Percentiles rank a stretch among this genome's conserved stretches.
Conservation (phyloP, 2,797 vertebrate genomes). For the Avahi laniger region DNA sequence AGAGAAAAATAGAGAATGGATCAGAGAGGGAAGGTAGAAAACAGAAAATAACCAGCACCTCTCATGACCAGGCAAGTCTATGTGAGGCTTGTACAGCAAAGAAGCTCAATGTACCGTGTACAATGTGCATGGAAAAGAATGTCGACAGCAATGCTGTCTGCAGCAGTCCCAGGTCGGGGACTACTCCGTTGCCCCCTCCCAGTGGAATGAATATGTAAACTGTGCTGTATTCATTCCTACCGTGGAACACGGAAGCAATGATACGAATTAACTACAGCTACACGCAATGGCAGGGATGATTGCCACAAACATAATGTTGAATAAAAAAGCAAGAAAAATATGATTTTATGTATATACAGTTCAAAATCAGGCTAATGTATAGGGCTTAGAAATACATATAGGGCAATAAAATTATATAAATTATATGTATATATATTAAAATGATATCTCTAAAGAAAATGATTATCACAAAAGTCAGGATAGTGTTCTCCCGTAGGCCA, state of each 20-base stretch:
- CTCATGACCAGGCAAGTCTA: neutral
- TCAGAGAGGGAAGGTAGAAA: neutral
- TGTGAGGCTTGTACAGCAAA: neutral
- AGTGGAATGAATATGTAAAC: neutral
- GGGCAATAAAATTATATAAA: neutral
- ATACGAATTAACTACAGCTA: neutral
- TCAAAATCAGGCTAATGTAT: neutral
- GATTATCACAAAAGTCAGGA: neutral
- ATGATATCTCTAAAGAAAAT: neutral
- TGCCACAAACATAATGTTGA: neutral
- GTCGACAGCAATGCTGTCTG: neutral
- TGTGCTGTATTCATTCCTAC: neutral
- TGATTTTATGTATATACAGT: neutral
- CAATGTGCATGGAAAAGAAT: neutral
- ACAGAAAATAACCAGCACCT: neutral
- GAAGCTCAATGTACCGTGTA: neutral
- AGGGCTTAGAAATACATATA: neutral
- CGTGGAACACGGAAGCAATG: neutral
- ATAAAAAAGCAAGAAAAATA: neutral
- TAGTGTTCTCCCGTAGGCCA: neutral
- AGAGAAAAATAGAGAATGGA: neutral
- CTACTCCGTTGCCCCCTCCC: accelerated
- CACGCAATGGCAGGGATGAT: neutral
- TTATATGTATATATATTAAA: too few species aligned
- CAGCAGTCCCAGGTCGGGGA: neutral